phyloP scores from a whole-genome alignment of 1,140 invertebrate species.

The Chrysomallon squamiferum region DNA sequence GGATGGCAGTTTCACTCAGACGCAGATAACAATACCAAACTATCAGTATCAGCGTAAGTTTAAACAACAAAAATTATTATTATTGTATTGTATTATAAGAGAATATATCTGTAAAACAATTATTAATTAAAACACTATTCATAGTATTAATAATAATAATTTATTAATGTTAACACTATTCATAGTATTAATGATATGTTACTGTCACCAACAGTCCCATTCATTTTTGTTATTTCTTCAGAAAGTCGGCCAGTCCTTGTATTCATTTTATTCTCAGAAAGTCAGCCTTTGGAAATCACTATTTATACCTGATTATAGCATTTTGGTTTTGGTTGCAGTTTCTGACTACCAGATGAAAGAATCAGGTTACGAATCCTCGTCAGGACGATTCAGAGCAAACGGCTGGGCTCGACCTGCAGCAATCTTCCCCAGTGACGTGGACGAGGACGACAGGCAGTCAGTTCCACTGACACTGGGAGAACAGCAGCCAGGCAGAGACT shows the following conservation, averaged over 20 bases:
- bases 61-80: background rate
- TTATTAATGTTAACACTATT: too few relatives aligned
- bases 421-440: slow-evolving; percentile 53
- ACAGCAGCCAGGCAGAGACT: slow-evolving; percentile 29
- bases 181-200: too few relatives aligned
- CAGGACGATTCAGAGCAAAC: slow-evolving; percentile 44
- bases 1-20: slow-evolving; percentile 47
- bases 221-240: too few relatives aligned
- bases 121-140: too few relatives aligned
- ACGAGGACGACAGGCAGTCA: slow-evolving; percentile 42
- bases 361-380: slow-evolving; percentile 53
- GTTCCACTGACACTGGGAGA: slow-evolving; percentile 31
- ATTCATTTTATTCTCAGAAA: too few relatives aligned
- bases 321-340: too few relatives aligned
- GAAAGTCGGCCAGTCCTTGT: too few relatives aligned
- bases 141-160: too few relatives aligned
- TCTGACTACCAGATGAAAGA: slow-evolving; percentile 54
- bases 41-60: slow-evolving; percentile 46
- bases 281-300: too few relatives aligned
- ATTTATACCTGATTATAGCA: too few relatives aligned
- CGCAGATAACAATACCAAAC: slow-evolving; percentile 25
- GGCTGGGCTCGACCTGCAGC: slow-evolving; percentile 29
- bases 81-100: background rate
- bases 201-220: too few relatives aligned
- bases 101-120: background rate